These are phyloP conservation scores for Eupithecia pulchellata DNA, from an alignment of 2,888 invertebrate species.

Conservation along the genomic window DNA sequence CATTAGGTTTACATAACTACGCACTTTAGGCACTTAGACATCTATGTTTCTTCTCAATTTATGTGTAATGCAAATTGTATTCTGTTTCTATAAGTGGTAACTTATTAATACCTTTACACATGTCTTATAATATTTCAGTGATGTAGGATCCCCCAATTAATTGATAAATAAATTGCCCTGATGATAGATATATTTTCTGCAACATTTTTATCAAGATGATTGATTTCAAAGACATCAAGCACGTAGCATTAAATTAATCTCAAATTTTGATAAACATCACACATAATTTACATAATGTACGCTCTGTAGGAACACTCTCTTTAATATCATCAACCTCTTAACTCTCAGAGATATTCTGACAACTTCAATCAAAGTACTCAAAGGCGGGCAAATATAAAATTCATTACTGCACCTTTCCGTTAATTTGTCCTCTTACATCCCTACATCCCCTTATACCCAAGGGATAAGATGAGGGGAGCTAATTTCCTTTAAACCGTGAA, in stretches of 20 bases:
- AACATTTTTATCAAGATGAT: too few species aligned
- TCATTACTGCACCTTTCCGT: conserved; percentile 67
- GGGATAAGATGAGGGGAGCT: conserved; percentile 60
- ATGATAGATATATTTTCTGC: too few species aligned
- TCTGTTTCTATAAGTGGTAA: too few species aligned
- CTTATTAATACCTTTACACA: too few species aligned
- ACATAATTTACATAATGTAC: not conserved
- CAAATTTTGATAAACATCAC: not conserved
- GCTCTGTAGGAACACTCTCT: not conserved
- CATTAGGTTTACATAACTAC: too few species aligned
- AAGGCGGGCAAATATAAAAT: conserved; percentile 65
- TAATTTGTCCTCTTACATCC: conserved; percentile 60
- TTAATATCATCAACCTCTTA: conserved; percentile 21
- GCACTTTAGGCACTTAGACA: too few species aligned
- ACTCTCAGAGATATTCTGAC: conserved; percentile 26
- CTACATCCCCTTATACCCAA: conserved; percentile 24
- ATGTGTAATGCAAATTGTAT: too few species aligned
- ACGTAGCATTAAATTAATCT: not conserved
- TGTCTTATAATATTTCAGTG: too few species aligned
- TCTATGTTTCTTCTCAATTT: too few species aligned
- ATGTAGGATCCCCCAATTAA: too few species aligned
- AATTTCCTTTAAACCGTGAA: conserved; percentile 77
- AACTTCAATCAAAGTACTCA: conserved; percentile 41
- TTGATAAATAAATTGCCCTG: too few species aligned
- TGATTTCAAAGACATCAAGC: too few species aligned